Evolutionary conservation across 2,797 vertebrate genomes (phyloP), one percentile per base, ranked within the genome.

Genomic region (Emys orbicularis): DNA sequence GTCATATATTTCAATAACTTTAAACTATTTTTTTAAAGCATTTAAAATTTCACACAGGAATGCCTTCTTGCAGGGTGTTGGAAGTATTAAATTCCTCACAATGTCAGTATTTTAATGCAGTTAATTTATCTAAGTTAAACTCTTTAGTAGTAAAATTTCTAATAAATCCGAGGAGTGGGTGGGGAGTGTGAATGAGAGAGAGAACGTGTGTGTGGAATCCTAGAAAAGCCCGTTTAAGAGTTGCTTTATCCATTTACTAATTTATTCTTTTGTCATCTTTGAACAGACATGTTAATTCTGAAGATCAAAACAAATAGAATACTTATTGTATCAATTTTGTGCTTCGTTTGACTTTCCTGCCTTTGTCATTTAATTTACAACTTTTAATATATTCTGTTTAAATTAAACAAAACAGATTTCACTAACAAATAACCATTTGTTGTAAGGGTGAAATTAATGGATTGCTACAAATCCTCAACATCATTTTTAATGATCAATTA

Each of bases 91-190:
- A 96, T 91, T 94, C 95, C 96, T 97, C 97, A 98, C 97, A 87
- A 31, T 81, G 96, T 97, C 98, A 98, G 97, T 98, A 97, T 98
- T 98, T 98, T 94, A 94, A 94, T 82, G 93, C 94, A 97, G 96
- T 97, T 98, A 97, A 98, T 98, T 98, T 98, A 97, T 97, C 97
- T 85, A 94, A 97, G 95, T 97, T 98, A 93, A 97, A 96, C 91
- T 88, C 76, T 92, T 95, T 56, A 84, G 59, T 95, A 96, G 95
- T 92, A 86, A 92, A 91, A 96, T 98, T 97, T 96, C 87, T 95
- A 93, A 97, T 44, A 90, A 93, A 83, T 91, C 91, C 90, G 44
- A 85, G 79, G 93, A 94, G 95, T 90, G 76, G 95, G 81, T 94
- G 25, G 92, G 6, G 4, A 5, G 61, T 65, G 37, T 91, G 82